These are phyloP conservation scores for Drosophila jambulina DNA, from an alignment of 1,140 invertebrate genomes.

Conservation along the genomic window DNA sequence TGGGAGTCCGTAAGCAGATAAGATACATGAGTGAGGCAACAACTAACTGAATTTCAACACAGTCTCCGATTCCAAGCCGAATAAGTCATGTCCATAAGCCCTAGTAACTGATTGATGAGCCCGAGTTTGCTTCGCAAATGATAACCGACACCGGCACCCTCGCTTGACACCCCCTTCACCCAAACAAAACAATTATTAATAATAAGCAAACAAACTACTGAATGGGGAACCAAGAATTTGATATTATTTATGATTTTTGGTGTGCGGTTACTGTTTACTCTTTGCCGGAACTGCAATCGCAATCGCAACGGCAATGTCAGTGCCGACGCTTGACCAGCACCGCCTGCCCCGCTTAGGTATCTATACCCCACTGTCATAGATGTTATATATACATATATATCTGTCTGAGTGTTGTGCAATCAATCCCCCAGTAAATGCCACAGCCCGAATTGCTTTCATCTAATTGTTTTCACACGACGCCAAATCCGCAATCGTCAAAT, in stretches of 20 bases:
- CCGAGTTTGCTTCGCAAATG: not conserved
- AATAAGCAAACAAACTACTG: not conserved
- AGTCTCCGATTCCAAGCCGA: not conserved
- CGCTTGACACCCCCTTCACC: not conserved
- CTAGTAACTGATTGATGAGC: not conserved
- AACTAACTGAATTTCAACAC: slow-evolving; percentile 1
- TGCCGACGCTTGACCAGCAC: slow-evolving; percentile 32
- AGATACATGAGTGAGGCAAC: not conserved
- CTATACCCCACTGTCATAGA: not conserved
- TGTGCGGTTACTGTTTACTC: slow-evolving; percentile 28
- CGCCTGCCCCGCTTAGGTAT: slow-evolving; percentile 35
- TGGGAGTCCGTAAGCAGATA: not conserved
- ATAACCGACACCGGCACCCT: not conserved
- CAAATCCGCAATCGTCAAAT: slow-evolving; percentile 75
- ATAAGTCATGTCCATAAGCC: not conserved
- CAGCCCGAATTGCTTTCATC: slow-evolving; percentile 41
- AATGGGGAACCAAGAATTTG: slow-evolving; percentile 7
- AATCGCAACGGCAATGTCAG: slow-evolving; percentile 38
- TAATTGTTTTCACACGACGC: slow-evolving; percentile 77
- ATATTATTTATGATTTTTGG: slow-evolving; percentile 26
- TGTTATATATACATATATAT: not conserved
- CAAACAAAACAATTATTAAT: slow-evolving; percentile 7
- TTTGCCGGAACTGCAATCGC: slow-evolving; percentile 31
- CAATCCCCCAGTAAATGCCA: slow-evolving; percentile 22
- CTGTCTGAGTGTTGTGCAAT: slow-evolving; percentile 32